A percentile compares a stretch with the other conserved stretches of the same genome.
Conservation (phyloP, 2,797 vertebrate species). For the Chanos chanos region DNA sequence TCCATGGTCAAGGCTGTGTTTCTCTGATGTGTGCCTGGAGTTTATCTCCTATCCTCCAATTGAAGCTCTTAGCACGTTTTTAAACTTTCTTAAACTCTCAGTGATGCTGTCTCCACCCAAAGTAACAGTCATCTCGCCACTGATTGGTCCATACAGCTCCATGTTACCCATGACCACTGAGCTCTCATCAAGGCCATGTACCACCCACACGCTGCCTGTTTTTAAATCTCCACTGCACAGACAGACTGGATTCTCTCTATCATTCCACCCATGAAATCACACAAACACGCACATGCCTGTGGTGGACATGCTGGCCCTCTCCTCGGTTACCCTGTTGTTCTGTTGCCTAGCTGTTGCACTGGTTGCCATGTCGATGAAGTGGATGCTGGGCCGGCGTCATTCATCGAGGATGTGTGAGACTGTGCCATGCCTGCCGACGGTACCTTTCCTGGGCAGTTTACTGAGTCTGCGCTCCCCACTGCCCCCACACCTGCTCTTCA, state of each 20-base stretch:
- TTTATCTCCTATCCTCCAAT: too few relatives aligned
- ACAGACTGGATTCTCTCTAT: too few relatives aligned
- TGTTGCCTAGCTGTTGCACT: background rate
- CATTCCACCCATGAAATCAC: background rate
- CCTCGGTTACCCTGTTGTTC: background rate
- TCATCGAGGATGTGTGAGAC: background rate
- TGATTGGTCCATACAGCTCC: too few relatives aligned
- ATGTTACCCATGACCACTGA: background rate
- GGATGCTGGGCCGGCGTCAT: background rate
- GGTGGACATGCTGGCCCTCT: background rate
- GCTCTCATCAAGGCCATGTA: background rate
- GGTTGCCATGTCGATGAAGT: background rate
- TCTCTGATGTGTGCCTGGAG: too few relatives aligned
- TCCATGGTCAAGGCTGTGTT: too few relatives aligned
- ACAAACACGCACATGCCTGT: background rate
- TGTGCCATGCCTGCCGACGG: slow-evolving; percentile 63
- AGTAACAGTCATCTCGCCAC: background rate
- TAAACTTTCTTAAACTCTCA: too few relatives aligned
- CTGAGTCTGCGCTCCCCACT: slow-evolving; percentile 60
- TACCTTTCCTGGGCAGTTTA: slow-evolving; percentile 72
- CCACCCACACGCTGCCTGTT: background rate
- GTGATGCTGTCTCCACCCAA: slow-evolving; percentile 33
- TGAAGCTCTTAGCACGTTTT: too few relatives aligned
- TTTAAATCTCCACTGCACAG: too few relatives aligned
- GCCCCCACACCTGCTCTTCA: slow-evolving; percentile 67